phyloP scores from a whole-genome alignment of 1,140 invertebrate genomes.

The Pissodes strobi region DNA sequence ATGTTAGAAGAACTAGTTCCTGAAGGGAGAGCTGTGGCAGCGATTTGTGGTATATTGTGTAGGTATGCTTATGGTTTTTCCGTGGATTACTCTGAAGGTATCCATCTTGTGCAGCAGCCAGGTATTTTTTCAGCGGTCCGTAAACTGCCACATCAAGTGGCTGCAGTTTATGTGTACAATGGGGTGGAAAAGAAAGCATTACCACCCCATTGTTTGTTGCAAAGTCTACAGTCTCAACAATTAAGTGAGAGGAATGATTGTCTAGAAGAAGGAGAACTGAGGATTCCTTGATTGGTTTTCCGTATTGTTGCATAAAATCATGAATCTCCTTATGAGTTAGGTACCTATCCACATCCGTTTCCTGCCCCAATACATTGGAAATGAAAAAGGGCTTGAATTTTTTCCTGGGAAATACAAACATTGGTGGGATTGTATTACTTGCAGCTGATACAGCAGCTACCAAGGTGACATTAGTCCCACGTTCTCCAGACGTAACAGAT shows the following conservation, averaged over 20 bases:
- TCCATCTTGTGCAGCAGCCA: conserved; percentile 58
- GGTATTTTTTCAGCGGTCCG: conserved; percentile 47
- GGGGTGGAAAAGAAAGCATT: conserved; percentile 57
- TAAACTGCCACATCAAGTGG: conserved; percentile 45
- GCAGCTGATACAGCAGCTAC: too few species aligned
- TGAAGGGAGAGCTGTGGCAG: conserved; percentile 50
- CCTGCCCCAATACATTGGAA: too few species aligned
- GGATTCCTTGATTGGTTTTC: too few species aligned
- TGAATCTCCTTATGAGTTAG: too few species aligned
- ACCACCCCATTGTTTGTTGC: conserved; percentile 46
- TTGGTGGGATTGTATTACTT: too few species aligned
- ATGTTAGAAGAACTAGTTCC: conserved; percentile 56
- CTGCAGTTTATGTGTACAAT: conserved; percentile 56
- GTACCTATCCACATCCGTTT: too few species aligned
- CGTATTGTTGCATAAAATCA: too few species aligned
- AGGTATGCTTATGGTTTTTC: conserved; percentile 58
- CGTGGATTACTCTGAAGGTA: too few species aligned
- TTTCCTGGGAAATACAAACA: too few species aligned
- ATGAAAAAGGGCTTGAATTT: too few species aligned
- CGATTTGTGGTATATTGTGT: conserved; percentile 56
- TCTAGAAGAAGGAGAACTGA: conserved; percentile 40
- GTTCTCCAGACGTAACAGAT: too few species aligned
- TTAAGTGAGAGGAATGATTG: conserved; percentile 46
- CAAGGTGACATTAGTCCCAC: too few species aligned
- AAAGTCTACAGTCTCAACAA: conserved; percentile 49